Evolutionary conservation across 1,140 invertebrate species (phyloP).

Genomic region (Hylaeus volcanicus): DNA sequence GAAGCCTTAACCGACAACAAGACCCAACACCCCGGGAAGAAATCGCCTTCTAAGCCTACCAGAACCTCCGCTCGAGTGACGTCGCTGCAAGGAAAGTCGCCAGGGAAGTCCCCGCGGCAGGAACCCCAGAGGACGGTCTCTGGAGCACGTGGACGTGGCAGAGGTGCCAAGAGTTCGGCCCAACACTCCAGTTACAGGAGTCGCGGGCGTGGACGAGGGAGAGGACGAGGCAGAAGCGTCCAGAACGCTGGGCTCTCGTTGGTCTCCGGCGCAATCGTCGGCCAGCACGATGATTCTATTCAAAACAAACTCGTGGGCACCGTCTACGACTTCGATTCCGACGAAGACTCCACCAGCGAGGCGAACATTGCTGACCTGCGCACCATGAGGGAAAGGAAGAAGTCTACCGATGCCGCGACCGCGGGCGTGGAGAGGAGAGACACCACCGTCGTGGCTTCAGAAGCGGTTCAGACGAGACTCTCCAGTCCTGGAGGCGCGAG

Average conservation of each 20-base stretch:
- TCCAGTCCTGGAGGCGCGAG: constrained; percentile 60
- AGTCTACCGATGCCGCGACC: constrained; percentile 88
- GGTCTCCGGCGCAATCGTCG: constrained; percentile 11
- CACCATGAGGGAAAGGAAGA: constrained; percentile 89
- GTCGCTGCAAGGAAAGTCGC: constrained; percentile 85
- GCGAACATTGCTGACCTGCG: constrained; percentile 89
- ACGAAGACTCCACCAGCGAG: constrained; percentile 89
- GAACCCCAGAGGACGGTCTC: constrained; percentile 49
- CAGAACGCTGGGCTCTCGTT: constrained; percentile 72
- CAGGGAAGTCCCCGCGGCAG: constrained; percentile 88
- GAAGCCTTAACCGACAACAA: constrained; percentile 59
- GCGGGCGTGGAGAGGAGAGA: constrained; percentile 67
- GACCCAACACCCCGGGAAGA: constrained; percentile 80
- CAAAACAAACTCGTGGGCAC: constrained; percentile 91
- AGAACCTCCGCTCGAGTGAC: constrained; percentile 84
- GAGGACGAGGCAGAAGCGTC: constrained; percentile 81
- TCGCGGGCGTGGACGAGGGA: constrained; percentile 85
- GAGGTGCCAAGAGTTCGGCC: constrained; percentile 80
- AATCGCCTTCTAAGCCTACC: constrained; percentile 85
- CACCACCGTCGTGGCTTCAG: constrained; percentile 66
- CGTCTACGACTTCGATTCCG: constrained; percentile 92
- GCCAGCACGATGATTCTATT: constrained; percentile 80
- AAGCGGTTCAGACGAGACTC: constrained; percentile 77
- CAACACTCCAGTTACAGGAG: constrained; percentile 75
- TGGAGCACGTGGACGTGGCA: constrained; percentile 68